Evolutionary conservation across 2,888 invertebrate genomes (phyloP), one percentile per base, ranked within the genome.

Genomic region (Agriopis marginaria): DNA sequence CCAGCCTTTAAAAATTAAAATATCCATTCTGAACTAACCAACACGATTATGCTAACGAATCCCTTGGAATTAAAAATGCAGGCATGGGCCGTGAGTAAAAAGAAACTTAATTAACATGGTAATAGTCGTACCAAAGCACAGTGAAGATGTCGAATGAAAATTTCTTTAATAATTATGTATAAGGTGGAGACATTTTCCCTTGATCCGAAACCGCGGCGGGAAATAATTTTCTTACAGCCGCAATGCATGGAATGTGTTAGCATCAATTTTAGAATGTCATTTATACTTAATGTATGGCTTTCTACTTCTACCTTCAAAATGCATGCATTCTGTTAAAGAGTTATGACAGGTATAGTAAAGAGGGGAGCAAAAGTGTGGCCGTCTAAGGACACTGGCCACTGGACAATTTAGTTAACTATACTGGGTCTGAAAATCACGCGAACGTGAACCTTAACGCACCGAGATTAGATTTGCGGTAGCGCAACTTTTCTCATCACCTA

Each of bases 41-140:
- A 70, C 79, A 77, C 81, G 70, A 82, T 83, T 84, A 86, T 82
- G 83, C 72, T 82, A 85, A 86, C 83, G 68, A 65, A 70, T 73
- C 79, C 77, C 79, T 80, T 79, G 75, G 77, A 80, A 81, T 81
- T 82, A 79, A 84, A 86, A 86, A 85, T 84, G 78, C 81, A 83
- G 77, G 77, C 81, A 68, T 67, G 72, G 69, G 66, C n/a, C 45
- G 39, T 71, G 77, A 73, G 73, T 76, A 81, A 82, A 86, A 84
- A 84, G 76, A 78, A 79, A 68, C 73, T 73, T 79, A 80, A 84
- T 86, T 84, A 82, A 82, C 79, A 86, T 86, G 83, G 72, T 84
- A 86, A 85, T 83, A 80, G 78, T 77, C 72, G 68, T 71, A 68
- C 49, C 68, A 39, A 59, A 70, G 70, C 58, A 54, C 44, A 56